Conservation (phyloP, 2,113 vertebrate genomes). For the Oncorhynchus gorbuscha region DNA sequence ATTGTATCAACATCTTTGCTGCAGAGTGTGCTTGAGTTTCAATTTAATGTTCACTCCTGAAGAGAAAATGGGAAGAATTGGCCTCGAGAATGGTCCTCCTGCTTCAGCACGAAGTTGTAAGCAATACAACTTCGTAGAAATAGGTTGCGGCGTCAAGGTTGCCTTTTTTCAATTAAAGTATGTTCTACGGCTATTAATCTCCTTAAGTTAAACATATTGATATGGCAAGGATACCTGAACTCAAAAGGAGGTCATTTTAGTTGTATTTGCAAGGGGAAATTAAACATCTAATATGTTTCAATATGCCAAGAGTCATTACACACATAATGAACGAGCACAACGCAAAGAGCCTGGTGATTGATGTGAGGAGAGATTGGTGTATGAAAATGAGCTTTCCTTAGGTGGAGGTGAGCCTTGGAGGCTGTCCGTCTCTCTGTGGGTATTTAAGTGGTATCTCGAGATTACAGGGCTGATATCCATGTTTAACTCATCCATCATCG, state of each 20-base stretch:
- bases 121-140: not conserved
- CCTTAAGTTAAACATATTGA: constrained; percentile 34
- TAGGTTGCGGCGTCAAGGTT: constrained; percentile 7
- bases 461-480: not conserved
- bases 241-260: constrained; percentile 21
- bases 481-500: not conserved
- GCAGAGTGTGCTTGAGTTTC: not conserved
- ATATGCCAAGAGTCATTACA: constrained; percentile 50
- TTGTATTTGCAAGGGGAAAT: constrained; percentile 33
- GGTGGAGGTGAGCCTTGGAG: constrained; percentile 28
- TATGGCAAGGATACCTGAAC: constrained; percentile 39
- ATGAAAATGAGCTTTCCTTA: constrained; percentile 20
- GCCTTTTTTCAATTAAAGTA: constrained; percentile 24
- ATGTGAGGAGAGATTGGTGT: constrained; percentile 31
- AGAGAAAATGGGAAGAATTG: not conserved
- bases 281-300: constrained; percentile 44
- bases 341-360: constrained; percentile 41
- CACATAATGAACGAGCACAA: constrained; percentile 30
- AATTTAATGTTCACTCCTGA: not conserved
- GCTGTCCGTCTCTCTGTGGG: not conserved
- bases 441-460: not conserved
- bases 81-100: not conserved
- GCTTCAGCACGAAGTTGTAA: not conserved
- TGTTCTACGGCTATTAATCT: constrained; percentile 39
- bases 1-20: not conserved